phyloP scores from a whole-genome alignment of 2,888 invertebrate genomes.

The Amblyjoppa fuscipennis region DNA sequence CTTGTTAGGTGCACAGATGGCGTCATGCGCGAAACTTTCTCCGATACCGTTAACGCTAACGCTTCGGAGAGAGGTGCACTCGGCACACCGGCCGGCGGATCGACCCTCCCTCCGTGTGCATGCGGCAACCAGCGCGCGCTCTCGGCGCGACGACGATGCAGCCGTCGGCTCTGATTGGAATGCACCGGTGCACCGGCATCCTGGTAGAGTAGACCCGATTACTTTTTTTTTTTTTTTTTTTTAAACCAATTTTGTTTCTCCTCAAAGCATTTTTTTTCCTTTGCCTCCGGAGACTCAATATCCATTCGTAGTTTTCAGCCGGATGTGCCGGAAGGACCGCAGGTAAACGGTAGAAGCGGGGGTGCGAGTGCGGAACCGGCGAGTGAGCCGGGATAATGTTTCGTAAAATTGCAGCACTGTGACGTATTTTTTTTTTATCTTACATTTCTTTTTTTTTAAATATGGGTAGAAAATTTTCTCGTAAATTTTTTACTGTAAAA shows the following conservation, averaged over 20 bases:
- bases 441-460: too few relatives aligned
- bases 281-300: not conserved
- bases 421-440: too few relatives aligned
- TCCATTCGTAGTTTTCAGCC: not conserved
- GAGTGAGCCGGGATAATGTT: too few relatives aligned
- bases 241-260: slow-evolving; percentile 3
- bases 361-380: too few relatives aligned
- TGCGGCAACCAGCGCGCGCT: not conserved
- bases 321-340: not conserved
- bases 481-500: too few relatives aligned
- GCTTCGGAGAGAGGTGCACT: slow-evolving; percentile 49
- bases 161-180: slow-evolving; percentile 63
- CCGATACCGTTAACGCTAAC: slow-evolving; percentile 68
- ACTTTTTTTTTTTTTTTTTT: slow-evolving; percentile 29
- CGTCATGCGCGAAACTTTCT: slow-evolving; percentile 68
- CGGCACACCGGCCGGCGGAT: slow-evolving; percentile 60
- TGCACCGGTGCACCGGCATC: slow-evolving; percentile 58
- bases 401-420: too few relatives aligned
- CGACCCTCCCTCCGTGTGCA: slow-evolving; percentile 3
- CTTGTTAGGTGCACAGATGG: slow-evolving; percentile 61
- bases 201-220: slow-evolving; percentile 38
- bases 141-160: slow-evolving; percentile 41
- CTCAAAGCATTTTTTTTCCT: not conserved
- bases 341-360: too few relatives aligned
- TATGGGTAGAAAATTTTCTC: too few relatives aligned